Evolutionary conservation across 35 echinoderm and acorn worm genomes (phyloP).

Genomic region (Anneissia japonica): DNA sequence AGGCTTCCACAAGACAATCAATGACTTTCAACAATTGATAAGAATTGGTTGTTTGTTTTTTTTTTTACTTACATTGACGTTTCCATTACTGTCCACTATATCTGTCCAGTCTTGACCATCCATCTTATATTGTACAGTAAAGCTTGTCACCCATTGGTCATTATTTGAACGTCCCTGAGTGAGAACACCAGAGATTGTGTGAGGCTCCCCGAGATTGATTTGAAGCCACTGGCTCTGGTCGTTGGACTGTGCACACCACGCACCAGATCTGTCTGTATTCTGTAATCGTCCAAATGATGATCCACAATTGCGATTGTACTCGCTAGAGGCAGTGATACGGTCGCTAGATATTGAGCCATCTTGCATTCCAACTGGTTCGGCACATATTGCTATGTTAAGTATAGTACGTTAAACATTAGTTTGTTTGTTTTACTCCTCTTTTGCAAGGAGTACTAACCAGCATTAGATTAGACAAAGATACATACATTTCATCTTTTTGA

Average conservation of each 20-base stretch:
- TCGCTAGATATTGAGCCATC: not conserved
- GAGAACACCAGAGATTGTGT: slow-evolving; percentile 11
- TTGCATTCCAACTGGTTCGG: slow-evolving; percentile 13
- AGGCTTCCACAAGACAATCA: too few relatives aligned
- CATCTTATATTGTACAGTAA: slow-evolving; percentile 7
- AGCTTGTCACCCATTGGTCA: slow-evolving; percentile 37
- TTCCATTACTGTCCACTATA: not conserved
- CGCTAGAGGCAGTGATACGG: slow-evolving; percentile 1
- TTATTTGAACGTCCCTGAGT: slow-evolving; percentile 22
- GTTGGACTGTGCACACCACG: slow-evolving; percentile 4
- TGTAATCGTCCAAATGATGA: not conserved
- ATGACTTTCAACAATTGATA: too few relatives aligned
- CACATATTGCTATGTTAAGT: too few relatives aligned
- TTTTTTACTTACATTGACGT: too few relatives aligned
- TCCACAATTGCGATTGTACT: not conserved
- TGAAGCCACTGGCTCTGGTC: slow-evolving; percentile 30
- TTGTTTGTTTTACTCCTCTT: too few relatives aligned
- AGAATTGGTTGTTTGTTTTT: too few relatives aligned
- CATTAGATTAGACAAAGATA: too few relatives aligned
- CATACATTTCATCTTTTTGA: too few relatives aligned
- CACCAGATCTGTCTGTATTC: not conserved
- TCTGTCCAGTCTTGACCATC: slow-evolving; percentile 1
- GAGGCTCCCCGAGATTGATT: not conserved
- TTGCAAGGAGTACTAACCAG: too few relatives aligned
- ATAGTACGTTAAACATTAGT: too few relatives aligned